These are phyloP conservation scores for Camponotus vicinus DNA, from an alignment of 1,140 invertebrate genomes.

Conservation along the genomic window DNA sequence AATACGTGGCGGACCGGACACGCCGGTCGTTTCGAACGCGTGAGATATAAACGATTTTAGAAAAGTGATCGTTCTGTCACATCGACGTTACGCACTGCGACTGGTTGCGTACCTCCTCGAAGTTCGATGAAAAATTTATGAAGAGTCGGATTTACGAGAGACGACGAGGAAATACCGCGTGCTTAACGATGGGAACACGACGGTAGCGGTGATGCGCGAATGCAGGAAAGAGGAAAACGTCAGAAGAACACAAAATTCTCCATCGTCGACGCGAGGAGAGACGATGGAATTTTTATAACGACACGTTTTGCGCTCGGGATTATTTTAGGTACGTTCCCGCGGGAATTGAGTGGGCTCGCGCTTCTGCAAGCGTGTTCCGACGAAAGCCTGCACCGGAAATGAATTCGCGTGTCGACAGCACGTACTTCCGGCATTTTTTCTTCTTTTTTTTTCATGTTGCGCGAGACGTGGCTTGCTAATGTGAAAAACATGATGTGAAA, in stretches of 20 bases:
- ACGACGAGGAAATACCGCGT: neutral
- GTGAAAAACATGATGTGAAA: conserved; percentile 51
- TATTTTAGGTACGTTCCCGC: conserved; percentile 53
- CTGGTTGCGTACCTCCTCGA: conserved; percentile 26
- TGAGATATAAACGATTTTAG: neutral
- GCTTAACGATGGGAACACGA: conserved; percentile 32
- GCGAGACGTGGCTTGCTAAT: conserved; percentile 14
- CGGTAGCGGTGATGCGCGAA: conserved; percentile 7
- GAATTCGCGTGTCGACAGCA: conserved; percentile 46
- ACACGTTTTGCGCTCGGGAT: conserved; percentile 55
- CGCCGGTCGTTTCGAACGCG: neutral
- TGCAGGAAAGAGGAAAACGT: conserved; percentile 34
- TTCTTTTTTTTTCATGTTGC: conserved; percentile 16
- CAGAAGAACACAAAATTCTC: conserved; percentile 54
- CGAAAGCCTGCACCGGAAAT: conserved; percentile 29
- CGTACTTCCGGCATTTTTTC: conserved; percentile 19
- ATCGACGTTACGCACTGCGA: neutral
- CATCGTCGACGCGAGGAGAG: conserved; percentile 14
- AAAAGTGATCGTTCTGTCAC: neutral
- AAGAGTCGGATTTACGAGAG: conserved; percentile 53
- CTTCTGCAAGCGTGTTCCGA: neutral
- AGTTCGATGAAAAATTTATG: conserved; percentile 62
- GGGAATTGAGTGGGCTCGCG: conserved; percentile 33
- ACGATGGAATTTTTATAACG: conserved; percentile 62
- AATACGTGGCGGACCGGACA: neutral